These are phyloP conservation scores for Ceuthmochares aereus DNA, from an alignment of 2,113 vertebrate genomes.

Conservation along the genomic window DNA sequence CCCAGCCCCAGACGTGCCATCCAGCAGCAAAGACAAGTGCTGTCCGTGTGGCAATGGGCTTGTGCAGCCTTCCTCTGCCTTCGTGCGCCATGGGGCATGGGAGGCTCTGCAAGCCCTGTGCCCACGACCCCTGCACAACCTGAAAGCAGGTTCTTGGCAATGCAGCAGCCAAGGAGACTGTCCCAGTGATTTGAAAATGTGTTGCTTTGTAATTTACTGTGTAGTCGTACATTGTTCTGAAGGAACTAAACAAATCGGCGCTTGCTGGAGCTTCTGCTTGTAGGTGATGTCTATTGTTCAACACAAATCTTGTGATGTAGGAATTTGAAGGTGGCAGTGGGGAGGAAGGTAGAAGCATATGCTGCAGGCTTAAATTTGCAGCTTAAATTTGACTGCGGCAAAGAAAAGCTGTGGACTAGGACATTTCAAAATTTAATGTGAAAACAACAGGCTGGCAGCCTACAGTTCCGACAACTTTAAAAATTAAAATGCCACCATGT, in stretches of 20 bases:
- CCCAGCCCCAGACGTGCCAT: too few relatives aligned
- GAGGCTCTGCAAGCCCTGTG: fast-evolving
- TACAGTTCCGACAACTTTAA: constrained; percentile 38
- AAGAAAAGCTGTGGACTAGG: constrained; percentile 2
- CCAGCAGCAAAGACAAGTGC: fast-evolving
- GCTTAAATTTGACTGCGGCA: constrained; percentile 2
- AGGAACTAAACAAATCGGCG: background rate
- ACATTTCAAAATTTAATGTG: constrained; percentile 62
- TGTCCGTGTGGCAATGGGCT: background rate
- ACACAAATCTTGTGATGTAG: background rate
- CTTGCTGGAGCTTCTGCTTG: background rate
- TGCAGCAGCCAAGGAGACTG: background rate
- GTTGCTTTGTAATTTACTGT: background rate
- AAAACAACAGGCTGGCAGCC: constrained; percentile 44
- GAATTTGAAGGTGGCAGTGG: background rate
- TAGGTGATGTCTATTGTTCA: background rate
- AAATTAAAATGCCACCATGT: constrained; percentile 62
- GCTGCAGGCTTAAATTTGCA: constrained; percentile 1
- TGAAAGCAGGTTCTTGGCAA: background rate
- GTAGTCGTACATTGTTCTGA: background rate
- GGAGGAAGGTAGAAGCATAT: background rate
- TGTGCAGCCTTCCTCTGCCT: background rate
- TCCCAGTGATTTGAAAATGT: background rate
- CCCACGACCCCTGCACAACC: fast-evolving
- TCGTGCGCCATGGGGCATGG: background rate